These are phyloP conservation scores for Dicerorhinus sumatrensis DNA, from an alignment of 2,113 vertebrate species.

Conservation along the genomic window DNA sequence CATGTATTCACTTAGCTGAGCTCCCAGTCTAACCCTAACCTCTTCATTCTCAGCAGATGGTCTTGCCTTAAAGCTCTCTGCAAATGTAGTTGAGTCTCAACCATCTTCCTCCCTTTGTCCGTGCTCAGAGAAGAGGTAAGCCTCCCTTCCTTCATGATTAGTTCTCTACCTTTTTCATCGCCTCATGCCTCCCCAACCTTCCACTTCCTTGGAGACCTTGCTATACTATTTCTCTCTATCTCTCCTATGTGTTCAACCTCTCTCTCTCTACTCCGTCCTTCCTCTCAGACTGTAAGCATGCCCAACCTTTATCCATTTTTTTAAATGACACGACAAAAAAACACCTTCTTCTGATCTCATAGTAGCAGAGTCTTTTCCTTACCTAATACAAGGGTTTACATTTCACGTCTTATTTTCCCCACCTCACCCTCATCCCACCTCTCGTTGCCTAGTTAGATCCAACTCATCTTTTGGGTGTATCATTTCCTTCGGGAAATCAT, in stretches of 20 bases:
- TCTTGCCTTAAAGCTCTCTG: not conserved
- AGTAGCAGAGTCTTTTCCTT: not conserved
- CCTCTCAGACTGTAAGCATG: not conserved
- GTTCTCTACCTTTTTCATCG: not conserved
- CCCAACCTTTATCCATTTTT: not conserved
- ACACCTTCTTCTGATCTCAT: not conserved
- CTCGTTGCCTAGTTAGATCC: not conserved
- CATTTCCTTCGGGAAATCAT: not conserved
- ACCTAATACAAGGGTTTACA: not conserved
- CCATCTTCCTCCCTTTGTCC: not conserved
- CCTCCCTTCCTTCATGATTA: not conserved
- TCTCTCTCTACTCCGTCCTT: not conserved
- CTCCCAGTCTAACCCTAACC: not conserved
- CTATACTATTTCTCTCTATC: not conserved
- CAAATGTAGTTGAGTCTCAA: not conserved
- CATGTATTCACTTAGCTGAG: not conserved
- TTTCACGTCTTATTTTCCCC: not conserved
- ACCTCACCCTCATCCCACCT: not conserved
- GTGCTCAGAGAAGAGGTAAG: not conserved
- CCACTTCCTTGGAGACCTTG: not conserved
- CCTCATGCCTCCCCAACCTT: not conserved
- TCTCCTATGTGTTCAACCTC: not conserved
- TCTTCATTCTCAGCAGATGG: not conserved
- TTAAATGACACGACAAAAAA: not conserved
- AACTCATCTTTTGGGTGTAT: not conserved